A percentile compares a stretch with the other conserved stretches of the same genome.
Evolutionary conservation across 1,140 invertebrate species (phyloP).

Genomic region (Saccostrea echinata): DNA sequence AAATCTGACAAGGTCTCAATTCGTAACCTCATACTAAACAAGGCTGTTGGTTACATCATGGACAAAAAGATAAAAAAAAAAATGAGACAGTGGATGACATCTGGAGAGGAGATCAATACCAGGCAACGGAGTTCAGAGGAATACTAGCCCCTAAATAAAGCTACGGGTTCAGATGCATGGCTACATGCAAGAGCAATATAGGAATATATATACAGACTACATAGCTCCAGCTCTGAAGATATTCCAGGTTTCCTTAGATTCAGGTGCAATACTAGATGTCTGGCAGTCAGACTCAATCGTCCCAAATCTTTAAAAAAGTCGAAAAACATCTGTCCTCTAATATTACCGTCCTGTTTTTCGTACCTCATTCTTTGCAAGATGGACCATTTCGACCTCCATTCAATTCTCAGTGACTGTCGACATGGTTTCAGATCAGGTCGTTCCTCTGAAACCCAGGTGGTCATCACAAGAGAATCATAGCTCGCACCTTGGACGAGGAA

Average conservation of each 20-base stretch:
- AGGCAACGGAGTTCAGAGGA: too few species aligned
- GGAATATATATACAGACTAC: not conserved
- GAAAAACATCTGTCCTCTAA: not conserved
- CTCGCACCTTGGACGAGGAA: not conserved
- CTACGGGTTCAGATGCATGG: too few species aligned
- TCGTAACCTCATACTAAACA: too few species aligned
- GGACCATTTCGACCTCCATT: slow-evolving; percentile 13
- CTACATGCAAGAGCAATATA: not conserved
- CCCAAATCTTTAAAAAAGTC: not conserved
- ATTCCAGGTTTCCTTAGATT: not conserved
- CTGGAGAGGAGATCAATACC: too few species aligned
- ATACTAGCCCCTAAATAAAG: too few species aligned
- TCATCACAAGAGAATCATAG: not conserved
- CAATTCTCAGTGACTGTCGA: not conserved
- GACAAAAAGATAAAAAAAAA: too few species aligned
- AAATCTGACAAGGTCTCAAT: too few species aligned
- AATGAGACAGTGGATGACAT: too few species aligned
- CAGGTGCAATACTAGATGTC: not conserved
- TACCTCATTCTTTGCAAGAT: too few species aligned
- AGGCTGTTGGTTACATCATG: too few species aligned
- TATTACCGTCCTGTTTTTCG: too few species aligned
- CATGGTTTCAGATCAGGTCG: not conserved
- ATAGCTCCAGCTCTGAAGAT: not conserved
- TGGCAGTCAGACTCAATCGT: too few species aligned
- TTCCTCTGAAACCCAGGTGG: not conserved